Base-by-base conservation (phyloP, 2,888 invertebrate genomes). In the Aleiodes testaceus region DNA sequence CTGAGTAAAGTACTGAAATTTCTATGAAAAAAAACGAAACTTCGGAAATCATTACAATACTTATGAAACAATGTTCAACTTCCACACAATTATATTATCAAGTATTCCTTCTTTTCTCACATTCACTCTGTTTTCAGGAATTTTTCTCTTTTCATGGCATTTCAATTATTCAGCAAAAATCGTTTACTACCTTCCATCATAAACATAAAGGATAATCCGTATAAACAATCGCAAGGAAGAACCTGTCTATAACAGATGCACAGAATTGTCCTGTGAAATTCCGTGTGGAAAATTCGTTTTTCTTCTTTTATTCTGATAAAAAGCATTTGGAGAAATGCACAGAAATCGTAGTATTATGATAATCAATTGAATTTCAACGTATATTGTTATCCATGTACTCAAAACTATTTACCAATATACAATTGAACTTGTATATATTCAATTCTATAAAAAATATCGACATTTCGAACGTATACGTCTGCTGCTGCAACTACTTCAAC, bases 261-360 rank as follows among this genome's bases (percentile, higher is more conserved):
- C n/a, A 42, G 59, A 59, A 59, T 59, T 18, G 59, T 42, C 42
- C n/a, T 16, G 36, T 6, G 59, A 59, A 36, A 59, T 59, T 36
- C 12, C 53, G 53, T 59, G 36, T 14, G 2, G 65, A 26, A 65
- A 30, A 65, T 49, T 65, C 36, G 36, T 36, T 36, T 36, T 36
- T 26, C 26, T 26, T 26, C 26, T 36, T 26, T 12, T 14, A 12
- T 30, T 49, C 65, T 45, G 26, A 47, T 50, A n/a, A 52, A 72
- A 74, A 74, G 45, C 71, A 71, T 72, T 70, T 74, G 69, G 72
- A 70, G 76, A 78, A 76, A 79, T 79, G 76, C 79, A 75, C 74
- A 74, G 69, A 72, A 81, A 82, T 82, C 75, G 75, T 53, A 47
- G 72, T 77, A 80, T 82, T 82, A 82, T 82, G 81, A 79, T 81